Evolutionary conservation across 2,797 vertebrate species (phyloP).

Genomic region (Sebastes trivittatus): DNA sequence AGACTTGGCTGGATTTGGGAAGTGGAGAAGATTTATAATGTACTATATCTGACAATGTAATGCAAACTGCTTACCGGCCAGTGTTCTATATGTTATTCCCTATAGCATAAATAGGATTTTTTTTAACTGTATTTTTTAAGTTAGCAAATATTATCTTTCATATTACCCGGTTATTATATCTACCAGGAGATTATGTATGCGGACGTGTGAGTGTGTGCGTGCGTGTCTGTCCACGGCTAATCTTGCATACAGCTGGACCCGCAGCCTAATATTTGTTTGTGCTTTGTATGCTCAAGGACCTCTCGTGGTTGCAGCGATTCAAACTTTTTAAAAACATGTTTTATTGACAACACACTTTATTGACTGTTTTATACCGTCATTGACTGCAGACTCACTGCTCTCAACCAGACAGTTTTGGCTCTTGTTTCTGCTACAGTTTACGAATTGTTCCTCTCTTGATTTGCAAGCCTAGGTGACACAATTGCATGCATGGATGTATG

Average conservation of each 20-base stretch:
- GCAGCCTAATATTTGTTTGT: neutral
- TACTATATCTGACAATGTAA: no score
- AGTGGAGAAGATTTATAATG: neutral
- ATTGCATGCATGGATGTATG: neutral
- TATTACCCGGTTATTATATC: neutral
- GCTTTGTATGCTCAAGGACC: neutral
- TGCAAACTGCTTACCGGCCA: neutral
- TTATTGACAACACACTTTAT: neutral
- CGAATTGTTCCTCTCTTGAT: neutral
- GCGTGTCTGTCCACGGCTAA: neutral
- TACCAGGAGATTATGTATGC: neutral
- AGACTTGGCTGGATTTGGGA: constrained; percentile 4
- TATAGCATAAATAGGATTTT: neutral
- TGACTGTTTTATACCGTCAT: rapidly evolving
- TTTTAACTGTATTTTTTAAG: neutral
- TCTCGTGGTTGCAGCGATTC: neutral
- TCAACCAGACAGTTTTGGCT: no score
- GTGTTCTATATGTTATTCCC: neutral
- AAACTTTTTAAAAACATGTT: neutral
- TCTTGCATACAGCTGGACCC: neutral
- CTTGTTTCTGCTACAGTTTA: neutral
- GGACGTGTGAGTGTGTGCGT: neutral
- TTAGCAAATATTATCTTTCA: neutral
- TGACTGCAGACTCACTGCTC: no score
- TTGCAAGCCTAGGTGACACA: rapidly evolving